Evolutionary conservation across 2,797 vertebrate species (phyloP).

Genomic region (Anabas testudineus): DNA sequence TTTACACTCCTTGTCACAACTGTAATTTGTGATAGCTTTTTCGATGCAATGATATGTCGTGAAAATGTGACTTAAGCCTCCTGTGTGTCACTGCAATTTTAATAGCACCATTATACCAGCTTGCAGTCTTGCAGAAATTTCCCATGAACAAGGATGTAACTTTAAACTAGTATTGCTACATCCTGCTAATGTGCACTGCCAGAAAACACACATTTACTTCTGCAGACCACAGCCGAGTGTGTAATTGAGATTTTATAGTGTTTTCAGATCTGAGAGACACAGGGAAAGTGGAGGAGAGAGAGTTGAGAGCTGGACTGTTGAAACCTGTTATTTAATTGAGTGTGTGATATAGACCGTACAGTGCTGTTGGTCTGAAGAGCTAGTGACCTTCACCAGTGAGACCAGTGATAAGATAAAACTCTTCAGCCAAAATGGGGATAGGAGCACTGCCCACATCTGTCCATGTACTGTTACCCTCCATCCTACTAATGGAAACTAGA

Average conservation of each 20-base stretch:
- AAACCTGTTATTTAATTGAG: slow-evolving; percentile 76
- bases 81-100: slow-evolving; percentile 6
- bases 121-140: slow-evolving; percentile 12
- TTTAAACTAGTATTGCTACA: slow-evolving; percentile 22
- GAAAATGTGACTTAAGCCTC: slow-evolving; percentile 20
- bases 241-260: slow-evolving; percentile 64
- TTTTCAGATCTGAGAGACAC: slow-evolving; percentile 34
- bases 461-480: slow-evolving; percentile 11
- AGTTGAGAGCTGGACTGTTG: slow-evolving; percentile 45
- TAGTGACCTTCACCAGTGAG: slow-evolving; percentile 72
- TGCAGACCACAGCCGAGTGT: slow-evolving; percentile 52
- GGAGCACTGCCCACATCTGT: slow-evolving; percentile 27
- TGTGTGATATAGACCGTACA: slow-evolving; percentile 64
- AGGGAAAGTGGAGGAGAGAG: slow-evolving; percentile 23
- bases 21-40: slow-evolving; percentile 14
- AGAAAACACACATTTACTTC: slow-evolving; percentile 40
- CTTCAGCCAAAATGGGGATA: slow-evolving; percentile 51
- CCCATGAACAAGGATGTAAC: slow-evolving; percentile 39
- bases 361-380: slow-evolving; percentile 65
- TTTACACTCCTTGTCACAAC: slow-evolving; percentile 1
- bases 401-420: slow-evolving; percentile 62
- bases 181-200: slow-evolving; percentile 47
- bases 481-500: slow-evolving; percentile 53
- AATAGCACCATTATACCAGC: slow-evolving; percentile 14
- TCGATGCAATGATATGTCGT: neutral